Evolutionary conservation across 1,140 invertebrate genomes (phyloP), one percentile per base, ranked within the genome.

Genomic region (Diploscapter pachys): DNA sequence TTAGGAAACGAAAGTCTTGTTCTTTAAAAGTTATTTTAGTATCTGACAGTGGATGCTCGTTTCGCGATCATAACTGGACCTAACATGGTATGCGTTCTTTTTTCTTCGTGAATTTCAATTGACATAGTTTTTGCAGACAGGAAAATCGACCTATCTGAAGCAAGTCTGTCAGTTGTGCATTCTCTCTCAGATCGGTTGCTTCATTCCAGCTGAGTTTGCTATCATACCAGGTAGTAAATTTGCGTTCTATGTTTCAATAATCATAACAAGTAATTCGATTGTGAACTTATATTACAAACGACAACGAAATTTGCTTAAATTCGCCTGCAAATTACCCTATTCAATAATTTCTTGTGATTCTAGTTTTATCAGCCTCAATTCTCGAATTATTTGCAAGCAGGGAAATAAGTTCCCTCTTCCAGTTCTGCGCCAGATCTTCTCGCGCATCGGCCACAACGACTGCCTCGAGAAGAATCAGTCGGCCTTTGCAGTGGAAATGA

Each of bases 71-170:
- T 79, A 31, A 79, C 78, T 13, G 78, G 78, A 65, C 78, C 78
- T 5, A 79, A 79, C 65, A 79, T 79, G 78, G 75, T 77, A 8
- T 11, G 57, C 9, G 0, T 31, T 31, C 31, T 31, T 31, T 31
- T 31, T 31, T 31, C 31, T 31, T 31, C 31, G 57, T 11, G 57
- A 66, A 61, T 66, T 66, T 66, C 64, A 31, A 11, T 66, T n/a
- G 1, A 66, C 48, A n/a, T 63, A 53, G 9, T 72, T 6, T 11
- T 71, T n/a, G 13, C 69, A 88, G 92, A 92, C 92, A 81, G 94
- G 94, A 31, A 97, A 96, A 88, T 93, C 92, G 66, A 92, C 93
- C 61, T 95, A 93, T 82, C 89, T 96, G 6, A 91, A 92, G 79
- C 93, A 95, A 87, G 89, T 95, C 64, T 91, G 92, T 61, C 85